Percentiles rank a stretch among this genome's conserved stretches.
phyloP scores from a whole-genome alignment of 2,888 invertebrate genomes.

The Latheticus oryzae region DNA sequence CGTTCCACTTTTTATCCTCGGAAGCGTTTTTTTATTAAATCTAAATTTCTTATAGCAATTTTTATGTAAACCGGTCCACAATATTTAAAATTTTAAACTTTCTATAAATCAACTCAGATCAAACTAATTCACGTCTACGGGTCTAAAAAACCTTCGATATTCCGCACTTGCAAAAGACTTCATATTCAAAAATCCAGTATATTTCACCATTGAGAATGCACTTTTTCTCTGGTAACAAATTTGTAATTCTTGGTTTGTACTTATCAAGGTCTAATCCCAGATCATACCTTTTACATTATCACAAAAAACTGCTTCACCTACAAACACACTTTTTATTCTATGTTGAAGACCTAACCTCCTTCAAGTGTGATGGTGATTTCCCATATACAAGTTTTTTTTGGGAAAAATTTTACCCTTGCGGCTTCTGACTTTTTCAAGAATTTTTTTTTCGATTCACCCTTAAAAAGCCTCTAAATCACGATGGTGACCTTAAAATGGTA shows the following conservation, averaged over 20 bases:
- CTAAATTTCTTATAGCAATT: too few relatives aligned
- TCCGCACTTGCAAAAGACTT: not conserved
- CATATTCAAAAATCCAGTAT: not conserved
- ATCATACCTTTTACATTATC: not conserved
- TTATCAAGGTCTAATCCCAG: not conserved
- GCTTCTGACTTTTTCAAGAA: too few relatives aligned
- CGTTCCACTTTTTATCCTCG: too few relatives aligned
- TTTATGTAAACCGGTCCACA: too few relatives aligned
- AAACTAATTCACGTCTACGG: not conserved
- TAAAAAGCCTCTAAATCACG: too few relatives aligned
- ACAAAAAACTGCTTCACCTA: not conserved
- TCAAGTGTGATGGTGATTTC: too few relatives aligned
- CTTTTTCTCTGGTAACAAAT: not conserved
- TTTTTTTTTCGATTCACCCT: too few relatives aligned
- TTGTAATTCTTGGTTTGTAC: constrained; percentile 5
- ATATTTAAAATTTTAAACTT: too few relatives aligned
- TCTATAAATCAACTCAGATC: constrained; percentile 7
- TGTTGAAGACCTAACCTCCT: too few relatives aligned
- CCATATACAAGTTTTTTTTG: not conserved
- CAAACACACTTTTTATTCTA: constrained; percentile 5
- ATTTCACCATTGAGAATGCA: not conserved
- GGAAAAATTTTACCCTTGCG: too few relatives aligned
- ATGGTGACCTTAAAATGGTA: too few relatives aligned
- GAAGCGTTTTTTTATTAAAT: too few relatives aligned
- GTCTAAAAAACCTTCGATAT: constrained; percentile 2